These are phyloP conservation scores for Cosmia pyralina DNA, from an alignment of 2,888 invertebrate species.

Conservation along the genomic window DNA sequence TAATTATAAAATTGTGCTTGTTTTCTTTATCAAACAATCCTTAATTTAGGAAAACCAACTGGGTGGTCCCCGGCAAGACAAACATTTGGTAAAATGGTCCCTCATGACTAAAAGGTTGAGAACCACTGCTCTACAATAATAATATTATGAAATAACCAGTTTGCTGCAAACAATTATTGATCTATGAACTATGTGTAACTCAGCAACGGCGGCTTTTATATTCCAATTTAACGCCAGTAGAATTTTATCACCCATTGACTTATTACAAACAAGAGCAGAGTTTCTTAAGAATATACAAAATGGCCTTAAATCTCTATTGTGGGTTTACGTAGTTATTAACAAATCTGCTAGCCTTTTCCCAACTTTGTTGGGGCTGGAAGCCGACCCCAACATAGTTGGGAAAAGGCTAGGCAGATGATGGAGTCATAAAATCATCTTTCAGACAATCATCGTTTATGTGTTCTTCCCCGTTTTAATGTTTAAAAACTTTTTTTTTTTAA, in stretches of 20 bases:
- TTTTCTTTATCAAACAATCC: no score
- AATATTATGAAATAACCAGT: constrained; percentile 1
- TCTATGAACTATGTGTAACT: constrained; percentile 32
- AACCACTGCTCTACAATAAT: no score
- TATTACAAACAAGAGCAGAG: constrained; percentile 5
- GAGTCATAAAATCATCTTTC: background rate
- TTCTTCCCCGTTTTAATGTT: background rate
- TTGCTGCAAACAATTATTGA: constrained; percentile 7
- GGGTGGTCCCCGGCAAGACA: no score
- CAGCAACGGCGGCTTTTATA: constrained; percentile 10
- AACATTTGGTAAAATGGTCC: no score
- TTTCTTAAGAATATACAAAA: constrained; percentile 3
- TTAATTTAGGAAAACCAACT: no score
- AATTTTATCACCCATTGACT: background rate
- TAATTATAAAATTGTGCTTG: no score
- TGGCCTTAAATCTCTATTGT: background rate
- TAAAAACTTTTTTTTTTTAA: background rate
- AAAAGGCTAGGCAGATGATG: no score
- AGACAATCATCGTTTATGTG: background rate
- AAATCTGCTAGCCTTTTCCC: background rate
- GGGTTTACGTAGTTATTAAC: background rate
- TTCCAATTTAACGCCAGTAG: constrained; percentile 4
- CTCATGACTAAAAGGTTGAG: no score
- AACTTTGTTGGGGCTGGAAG: no score
- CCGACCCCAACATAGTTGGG: no score